Evolutionary conservation across 1,140 invertebrate species (phyloP).

Genomic region (Xylocopa sonorina): DNA sequence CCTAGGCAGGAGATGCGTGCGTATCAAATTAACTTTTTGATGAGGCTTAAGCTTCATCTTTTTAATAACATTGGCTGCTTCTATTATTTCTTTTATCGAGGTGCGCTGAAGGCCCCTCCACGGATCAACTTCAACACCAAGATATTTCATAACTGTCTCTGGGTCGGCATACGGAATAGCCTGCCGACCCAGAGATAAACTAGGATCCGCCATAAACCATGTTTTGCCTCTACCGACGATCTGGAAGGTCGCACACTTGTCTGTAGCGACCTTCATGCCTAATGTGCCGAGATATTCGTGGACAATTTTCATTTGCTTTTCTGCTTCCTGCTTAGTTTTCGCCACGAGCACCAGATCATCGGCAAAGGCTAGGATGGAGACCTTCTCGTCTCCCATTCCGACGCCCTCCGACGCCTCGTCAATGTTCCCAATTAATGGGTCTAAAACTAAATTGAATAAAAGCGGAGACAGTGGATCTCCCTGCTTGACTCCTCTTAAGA

Average conservation of each 20-base stretch:
- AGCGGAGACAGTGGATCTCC: conserved; percentile 64
- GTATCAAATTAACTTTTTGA: background rate
- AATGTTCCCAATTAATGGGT: conserved; percentile 45
- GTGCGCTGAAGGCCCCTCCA: background rate
- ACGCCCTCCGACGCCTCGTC: conserved; percentile 59
- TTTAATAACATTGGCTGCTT: accelerated
- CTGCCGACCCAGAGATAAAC: background rate
- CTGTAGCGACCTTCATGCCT: background rate
- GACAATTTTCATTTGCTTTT: background rate
- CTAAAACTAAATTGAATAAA: conserved; percentile 58
- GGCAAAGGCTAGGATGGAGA: conserved; percentile 74
- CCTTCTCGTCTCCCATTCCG: conserved; percentile 36
- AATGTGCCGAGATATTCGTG: accelerated
- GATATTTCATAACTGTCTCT: background rate
- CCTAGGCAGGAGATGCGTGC: background rate
- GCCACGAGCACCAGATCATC: conserved; percentile 77
- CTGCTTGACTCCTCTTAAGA: conserved; percentile 57
- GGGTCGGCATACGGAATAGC: background rate
- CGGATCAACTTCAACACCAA: background rate
- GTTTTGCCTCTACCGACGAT: background rate
- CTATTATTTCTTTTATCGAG: background rate
- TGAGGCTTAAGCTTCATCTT: background rate
- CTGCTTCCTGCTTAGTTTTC: conserved; percentile 32
- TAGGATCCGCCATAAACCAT: background rate
- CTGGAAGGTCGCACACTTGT: background rate